A percentile compares a stretch with the other conserved stretches of the same genome.
These are phyloP conservation scores for Tenthredo scrophulariae DNA, from an alignment of 2,888 invertebrate species.

Conservation along the genomic window DNA sequence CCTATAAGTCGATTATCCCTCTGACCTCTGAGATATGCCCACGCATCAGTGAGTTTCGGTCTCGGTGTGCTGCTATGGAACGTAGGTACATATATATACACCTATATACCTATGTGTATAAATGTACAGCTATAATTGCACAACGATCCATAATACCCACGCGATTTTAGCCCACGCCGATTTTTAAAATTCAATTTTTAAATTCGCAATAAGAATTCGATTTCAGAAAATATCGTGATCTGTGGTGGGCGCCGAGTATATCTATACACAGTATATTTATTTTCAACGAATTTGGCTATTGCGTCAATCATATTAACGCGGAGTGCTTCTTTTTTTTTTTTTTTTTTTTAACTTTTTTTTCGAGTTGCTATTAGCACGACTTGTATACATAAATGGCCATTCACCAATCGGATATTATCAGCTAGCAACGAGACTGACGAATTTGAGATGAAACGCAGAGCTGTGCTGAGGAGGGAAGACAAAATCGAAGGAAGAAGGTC, in stretches of 20 bases:
- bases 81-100: not conserved
- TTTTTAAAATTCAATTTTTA: not conserved
- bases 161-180: not conserved
- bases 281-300: not conserved
- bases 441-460: not conserved
- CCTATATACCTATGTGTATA: not conserved
- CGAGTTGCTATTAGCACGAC: not conserved
- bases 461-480: not conserved
- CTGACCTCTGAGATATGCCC: not conserved
- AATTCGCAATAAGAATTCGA: not conserved
- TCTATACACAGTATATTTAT: not conserved
- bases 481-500: not conserved
- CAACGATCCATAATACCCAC: slow-evolving; percentile 16
- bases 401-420: not conserved
- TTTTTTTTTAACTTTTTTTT: not conserved
- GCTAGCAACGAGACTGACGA: not conserved
- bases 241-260: not conserved
- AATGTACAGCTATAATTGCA: not conserved
- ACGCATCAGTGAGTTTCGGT: not conserved
- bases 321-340: not conserved
- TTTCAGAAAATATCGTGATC: not conserved
- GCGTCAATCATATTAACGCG: not conserved
- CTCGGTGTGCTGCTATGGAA: not conserved
- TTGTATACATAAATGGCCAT: not conserved
- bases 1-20: not conserved